These are phyloP conservation scores for Hetaerina americana DNA, from an alignment of 1,140 invertebrate species.

Conservation along the genomic window DNA sequence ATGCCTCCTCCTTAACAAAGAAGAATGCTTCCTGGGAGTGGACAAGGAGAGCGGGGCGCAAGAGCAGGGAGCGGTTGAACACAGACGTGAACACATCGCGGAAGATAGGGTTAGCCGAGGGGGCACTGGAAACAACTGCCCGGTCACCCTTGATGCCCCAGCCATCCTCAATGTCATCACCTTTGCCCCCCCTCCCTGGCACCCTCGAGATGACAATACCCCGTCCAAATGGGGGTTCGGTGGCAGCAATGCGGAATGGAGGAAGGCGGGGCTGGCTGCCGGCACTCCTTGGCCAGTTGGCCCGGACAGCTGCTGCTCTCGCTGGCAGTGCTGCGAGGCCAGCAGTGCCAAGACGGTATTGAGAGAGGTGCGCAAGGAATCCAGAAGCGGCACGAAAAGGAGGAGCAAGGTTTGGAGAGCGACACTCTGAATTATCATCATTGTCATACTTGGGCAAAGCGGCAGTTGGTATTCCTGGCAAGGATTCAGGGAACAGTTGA, in stretches of 20 bases:
- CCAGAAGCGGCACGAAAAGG: constrained; percentile 53
- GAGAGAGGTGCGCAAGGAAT: constrained; percentile 59
- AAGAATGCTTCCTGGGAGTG: constrained; percentile 90
- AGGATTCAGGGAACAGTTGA: constrained; percentile 53
- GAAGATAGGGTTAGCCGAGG: constrained; percentile 66
- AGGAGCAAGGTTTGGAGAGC: constrained; percentile 23
- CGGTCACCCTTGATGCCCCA: constrained; percentile 22
- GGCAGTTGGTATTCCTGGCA: constrained; percentile 43
- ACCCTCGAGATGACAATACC: constrained; percentile 77
- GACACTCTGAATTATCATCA: constrained; percentile 32
- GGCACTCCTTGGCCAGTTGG: constrained; percentile 10
- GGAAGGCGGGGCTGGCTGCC: constrained; percentile 1
- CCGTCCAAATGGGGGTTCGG: constrained; percentile 78
- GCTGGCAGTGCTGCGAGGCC: constrained; percentile 27
- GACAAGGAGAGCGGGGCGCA: constrained; percentile 78
- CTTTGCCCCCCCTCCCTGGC: constrained; percentile 59
- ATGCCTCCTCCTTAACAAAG: constrained; percentile 84
- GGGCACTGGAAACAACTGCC: constrained; percentile 55
- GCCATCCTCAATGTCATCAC: constrained; percentile 38
- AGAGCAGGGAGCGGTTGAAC: constrained; percentile 77
- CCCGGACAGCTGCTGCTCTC: constrained; percentile 10
- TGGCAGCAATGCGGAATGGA: constrained; percentile 36
- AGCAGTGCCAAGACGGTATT: constrained; percentile 57
- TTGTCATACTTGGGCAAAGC: constrained; percentile 35
- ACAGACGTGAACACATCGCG: constrained; percentile 88